phyloP scores from a whole-genome alignment of 2,113 vertebrate species.

The Corvus cornix region DNA sequence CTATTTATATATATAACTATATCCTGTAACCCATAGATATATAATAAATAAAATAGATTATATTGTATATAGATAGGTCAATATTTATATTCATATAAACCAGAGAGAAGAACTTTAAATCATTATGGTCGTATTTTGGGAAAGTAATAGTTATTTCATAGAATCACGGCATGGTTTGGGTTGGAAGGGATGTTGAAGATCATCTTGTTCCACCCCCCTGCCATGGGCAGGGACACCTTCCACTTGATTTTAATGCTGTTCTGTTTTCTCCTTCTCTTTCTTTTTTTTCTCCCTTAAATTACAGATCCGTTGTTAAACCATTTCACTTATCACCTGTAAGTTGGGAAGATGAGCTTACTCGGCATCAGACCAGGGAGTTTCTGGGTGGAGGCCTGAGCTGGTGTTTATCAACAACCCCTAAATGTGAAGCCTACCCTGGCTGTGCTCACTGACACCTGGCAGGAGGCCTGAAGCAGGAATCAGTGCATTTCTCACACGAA shows the following conservation, averaged over 20 bases:
- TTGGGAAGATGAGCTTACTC: background rate
- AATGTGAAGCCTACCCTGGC: background rate
- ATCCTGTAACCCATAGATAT: background rate
- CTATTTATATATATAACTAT: background rate
- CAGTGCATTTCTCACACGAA: background rate
- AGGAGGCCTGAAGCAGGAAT: background rate
- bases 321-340: background rate
- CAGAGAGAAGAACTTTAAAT: background rate
- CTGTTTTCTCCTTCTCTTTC: background rate
- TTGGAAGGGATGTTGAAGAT: background rate
- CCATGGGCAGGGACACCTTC: background rate
- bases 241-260: background rate
- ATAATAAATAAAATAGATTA: background rate
- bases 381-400: conserved; percentile 14
- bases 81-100: background rate
- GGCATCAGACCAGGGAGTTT: background rate
- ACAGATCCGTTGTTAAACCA: background rate
- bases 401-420: conserved; percentile 12
- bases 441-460: background rate
- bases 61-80: background rate
- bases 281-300: background rate
- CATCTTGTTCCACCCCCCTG: background rate
- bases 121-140: background rate
- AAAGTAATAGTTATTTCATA: background rate
- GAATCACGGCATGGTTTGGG: background rate